Evolutionary conservation across 1,140 invertebrate genomes (phyloP).

Genomic region (Drosophila obscura): DNA sequence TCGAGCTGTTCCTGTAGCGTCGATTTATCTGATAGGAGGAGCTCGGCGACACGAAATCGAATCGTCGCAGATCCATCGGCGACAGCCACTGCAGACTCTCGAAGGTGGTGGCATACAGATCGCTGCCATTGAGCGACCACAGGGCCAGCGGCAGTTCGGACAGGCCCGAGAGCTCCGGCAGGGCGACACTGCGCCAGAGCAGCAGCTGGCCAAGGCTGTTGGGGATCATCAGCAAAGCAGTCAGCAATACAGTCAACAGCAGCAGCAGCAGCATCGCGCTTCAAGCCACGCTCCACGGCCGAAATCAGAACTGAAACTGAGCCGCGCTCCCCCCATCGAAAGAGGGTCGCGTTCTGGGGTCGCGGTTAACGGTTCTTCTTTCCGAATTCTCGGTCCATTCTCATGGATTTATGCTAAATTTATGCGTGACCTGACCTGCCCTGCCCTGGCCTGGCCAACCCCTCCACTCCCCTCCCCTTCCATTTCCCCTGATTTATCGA

Average conservation of each 20-base stretch:
- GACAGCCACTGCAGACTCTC: constrained; percentile 75
- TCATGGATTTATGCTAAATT: constrained; percentile 66
- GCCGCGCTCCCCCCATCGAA: too few species aligned
- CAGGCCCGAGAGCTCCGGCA: constrained; percentile 41
- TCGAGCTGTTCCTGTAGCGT: constrained; percentile 62
- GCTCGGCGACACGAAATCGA: constrained; percentile 65
- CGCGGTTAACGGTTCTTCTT: background rate
- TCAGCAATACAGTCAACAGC: constrained; percentile 8
- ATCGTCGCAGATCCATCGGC: constrained; percentile 68
- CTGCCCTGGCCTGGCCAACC: constrained; percentile 4
- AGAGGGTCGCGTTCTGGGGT: background rate
- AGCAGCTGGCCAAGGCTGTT: constrained; percentile 6
- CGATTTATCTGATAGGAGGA: constrained; percentile 78
- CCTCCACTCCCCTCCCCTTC: too few species aligned
- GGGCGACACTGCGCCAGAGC: constrained; percentile 62
- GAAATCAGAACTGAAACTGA: background rate
- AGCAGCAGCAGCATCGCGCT: constrained; percentile 12
- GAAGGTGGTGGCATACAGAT: constrained; percentile 70
- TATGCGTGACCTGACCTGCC: constrained; percentile 53
- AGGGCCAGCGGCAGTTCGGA: constrained; percentile 41
- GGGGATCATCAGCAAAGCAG: too few species aligned
- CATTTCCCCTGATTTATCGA: too few species aligned
- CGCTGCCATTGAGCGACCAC: constrained; percentile 58
- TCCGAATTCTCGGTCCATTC: background rate
- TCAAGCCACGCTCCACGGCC: too few species aligned